These are phyloP conservation scores for Holacanthus passer DNA, from an alignment of 2,113 vertebrate genomes.

Conservation along the genomic window DNA sequence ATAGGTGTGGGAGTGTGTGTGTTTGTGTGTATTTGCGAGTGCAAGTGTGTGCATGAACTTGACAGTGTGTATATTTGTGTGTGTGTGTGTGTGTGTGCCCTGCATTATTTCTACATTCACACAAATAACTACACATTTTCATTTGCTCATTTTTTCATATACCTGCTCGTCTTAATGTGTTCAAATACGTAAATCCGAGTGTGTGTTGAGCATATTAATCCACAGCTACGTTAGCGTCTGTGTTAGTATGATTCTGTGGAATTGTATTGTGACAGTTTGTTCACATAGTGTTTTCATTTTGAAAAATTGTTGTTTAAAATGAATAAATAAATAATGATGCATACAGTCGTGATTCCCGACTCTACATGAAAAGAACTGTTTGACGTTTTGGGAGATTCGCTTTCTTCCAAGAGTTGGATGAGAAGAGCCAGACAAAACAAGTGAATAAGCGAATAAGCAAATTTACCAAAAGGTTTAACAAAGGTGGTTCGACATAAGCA, in stretches of 20 bases:
- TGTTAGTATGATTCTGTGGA: too few species aligned
- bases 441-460: neutral
- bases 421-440: too few species aligned
- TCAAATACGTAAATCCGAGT: neutral
- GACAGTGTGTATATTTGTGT: neutral
- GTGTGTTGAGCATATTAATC: neutral
- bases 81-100: neutral
- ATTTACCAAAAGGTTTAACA: neutral
- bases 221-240: neutral
- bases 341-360: neutral
- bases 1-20: constrained; percentile 25
- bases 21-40: neutral
- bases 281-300: neutral
- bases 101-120: neutral
- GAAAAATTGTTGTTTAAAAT: neutral
- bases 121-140: neutral
- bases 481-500: neutral
- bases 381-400: neutral
- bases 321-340: neutral
- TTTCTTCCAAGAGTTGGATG: neutral
- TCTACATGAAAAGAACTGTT: neutral
- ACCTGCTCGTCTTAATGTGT: neutral
- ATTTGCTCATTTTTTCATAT: neutral
- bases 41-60: neutral
- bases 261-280: neutral